phyloP scores from a whole-genome alignment of 2,888 invertebrate genomes.

The Drosophila rubida region DNA sequence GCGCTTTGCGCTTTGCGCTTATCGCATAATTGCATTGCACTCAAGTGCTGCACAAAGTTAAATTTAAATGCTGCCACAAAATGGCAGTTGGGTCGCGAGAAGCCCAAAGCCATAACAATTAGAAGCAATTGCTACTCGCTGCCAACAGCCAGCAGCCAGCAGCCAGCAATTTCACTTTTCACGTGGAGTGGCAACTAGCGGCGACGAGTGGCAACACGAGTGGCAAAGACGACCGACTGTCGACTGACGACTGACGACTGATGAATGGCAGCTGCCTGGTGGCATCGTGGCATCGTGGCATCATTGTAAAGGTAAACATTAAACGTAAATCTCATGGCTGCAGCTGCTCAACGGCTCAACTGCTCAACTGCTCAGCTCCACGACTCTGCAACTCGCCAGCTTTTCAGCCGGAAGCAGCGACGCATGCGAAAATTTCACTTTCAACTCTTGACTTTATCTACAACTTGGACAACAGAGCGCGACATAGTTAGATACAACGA shows the following conservation, averaged over 20 bases:
- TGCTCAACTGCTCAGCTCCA: neutral
- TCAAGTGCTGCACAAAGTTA: conserved; percentile 42
- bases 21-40: conserved; percentile 60
- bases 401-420: conserved; percentile 60
- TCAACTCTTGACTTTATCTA: conserved; percentile 49
- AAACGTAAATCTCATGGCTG: conserved; percentile 59
- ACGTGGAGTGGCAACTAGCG: conserved; percentile 45
- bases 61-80: conserved; percentile 54
- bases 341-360: conserved; percentile 6
- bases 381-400: conserved; percentile 36
- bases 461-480: conserved; percentile 40
- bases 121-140: conserved; percentile 71
- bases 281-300: conserved; percentile 46
- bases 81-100: conserved; percentile 34
- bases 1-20: conserved; percentile 42
- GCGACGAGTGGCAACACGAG: conserved; percentile 37
- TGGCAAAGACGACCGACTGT: conserved; percentile 11
- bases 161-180: conserved; percentile 70
- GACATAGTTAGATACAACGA: conserved; percentile 18
- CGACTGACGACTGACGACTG: conserved; percentile 30
- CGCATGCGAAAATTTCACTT: conserved; percentile 74
- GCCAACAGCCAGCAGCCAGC: conserved; percentile 3
- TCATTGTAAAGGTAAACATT: conserved; percentile 69
- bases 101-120: conserved; percentile 66
- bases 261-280: conserved; percentile 38